Evolutionary conservation across 2,888 invertebrate genomes (phyloP), one percentile per base, ranked within the genome.

Genomic region (Drosophila putrida): DNA sequence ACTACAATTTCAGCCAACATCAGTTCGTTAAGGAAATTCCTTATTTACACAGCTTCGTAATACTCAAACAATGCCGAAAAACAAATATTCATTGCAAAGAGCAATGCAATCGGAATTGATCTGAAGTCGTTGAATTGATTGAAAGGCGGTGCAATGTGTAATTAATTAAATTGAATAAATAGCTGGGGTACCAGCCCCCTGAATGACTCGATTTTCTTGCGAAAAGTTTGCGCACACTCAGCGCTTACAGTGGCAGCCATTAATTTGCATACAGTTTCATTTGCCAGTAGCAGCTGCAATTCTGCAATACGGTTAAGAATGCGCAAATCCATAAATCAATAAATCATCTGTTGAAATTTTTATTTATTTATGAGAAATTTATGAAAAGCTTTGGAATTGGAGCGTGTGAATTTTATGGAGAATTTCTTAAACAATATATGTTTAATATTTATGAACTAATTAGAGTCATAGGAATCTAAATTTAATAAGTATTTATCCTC

Each of bases 91-190:
- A 31, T 13, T 35, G 33, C 8, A 53, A 41, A 41, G 25, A 46
- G 57, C 64, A 65, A 70, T 51, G 55, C 72, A 67, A 80, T 55
- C 35, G 50, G 50, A 69, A 54, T 61, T 58, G 50, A 31, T 46
- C 39, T 25, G 25, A 9, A 44, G 15, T 57, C 55, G 27, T 20
- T 35, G 28, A 61, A 63, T 62, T 71, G 62, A 69, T 63, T 63
- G 71, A 82, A 64, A 63, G 49, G 33, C 64, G 57, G 13, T 60
- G 64, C 51, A 49, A 50, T 33, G 43, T 54, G 57, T 60, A 79
- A 75, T 73, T 85, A 82, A 82, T 85, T 82, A 38, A 75, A 79
- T 59, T 75, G 70, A 66, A 46, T 60, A 67, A 78, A 43, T 67
- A 46, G 53, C 51, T 35, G 25, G 6, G 25, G 47, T 31, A 47